Evolutionary conservation across 64 coral and sea anemone species (phyloP).

Genomic region (Montipora capricornis): DNA sequence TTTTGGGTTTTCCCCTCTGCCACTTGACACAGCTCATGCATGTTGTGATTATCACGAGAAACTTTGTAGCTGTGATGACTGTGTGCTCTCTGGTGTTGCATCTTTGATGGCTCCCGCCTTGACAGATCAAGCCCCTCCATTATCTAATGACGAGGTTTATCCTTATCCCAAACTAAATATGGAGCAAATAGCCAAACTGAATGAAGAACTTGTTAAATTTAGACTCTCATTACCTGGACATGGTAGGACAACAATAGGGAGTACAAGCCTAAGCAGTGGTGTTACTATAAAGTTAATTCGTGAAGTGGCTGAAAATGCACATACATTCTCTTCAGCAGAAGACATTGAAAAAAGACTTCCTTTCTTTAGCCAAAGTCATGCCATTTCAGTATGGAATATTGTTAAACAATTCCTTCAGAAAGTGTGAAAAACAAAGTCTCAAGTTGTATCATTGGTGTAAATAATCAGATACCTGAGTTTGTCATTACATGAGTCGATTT

Average conservation of each 20-base stretch:
- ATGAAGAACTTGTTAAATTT: not conserved
- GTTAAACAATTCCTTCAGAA: not conserved
- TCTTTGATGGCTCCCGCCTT: not conserved
- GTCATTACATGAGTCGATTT: not conserved
- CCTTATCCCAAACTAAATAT: not conserved
- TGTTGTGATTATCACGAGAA: constrained; percentile 43
- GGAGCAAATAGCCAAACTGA: no score
- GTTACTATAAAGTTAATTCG: not conserved
- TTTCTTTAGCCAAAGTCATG: not conserved
- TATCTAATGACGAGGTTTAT: not conserved
- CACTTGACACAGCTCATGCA: not conserved
- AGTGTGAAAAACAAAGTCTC: not conserved
- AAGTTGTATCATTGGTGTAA: not conserved
- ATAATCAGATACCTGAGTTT: not conserved
- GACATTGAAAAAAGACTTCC: not conserved
- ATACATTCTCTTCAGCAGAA: not conserved
- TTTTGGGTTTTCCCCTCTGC: constrained; percentile 28
- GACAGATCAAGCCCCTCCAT: constrained; percentile 1
- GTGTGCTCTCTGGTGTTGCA: not conserved
- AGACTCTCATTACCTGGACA: not conserved
- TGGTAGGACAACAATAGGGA: not conserved
- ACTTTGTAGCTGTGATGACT: constrained; percentile 25
- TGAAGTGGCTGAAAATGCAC: not conserved
- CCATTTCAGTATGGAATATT: not conserved
- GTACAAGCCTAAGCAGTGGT: not conserved